Base-by-base conservation (phyloP, 2,888 invertebrate species). In the Callimorpha dominula region DNA sequence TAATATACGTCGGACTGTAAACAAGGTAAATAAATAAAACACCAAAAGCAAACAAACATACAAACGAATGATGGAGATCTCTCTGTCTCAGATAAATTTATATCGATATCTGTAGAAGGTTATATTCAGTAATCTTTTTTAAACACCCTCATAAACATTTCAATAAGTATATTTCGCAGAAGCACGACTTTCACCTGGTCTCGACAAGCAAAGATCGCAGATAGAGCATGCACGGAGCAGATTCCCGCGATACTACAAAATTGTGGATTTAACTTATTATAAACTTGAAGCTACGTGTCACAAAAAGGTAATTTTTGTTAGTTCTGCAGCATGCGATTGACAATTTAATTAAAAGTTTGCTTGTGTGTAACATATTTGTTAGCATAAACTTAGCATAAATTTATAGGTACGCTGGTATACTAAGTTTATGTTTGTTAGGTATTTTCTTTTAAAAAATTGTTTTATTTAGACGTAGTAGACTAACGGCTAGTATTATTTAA, bases 161-260 rank as follows among this genome's bases (percentile, higher is more conserved):
- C 15, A 50, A 62, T 31, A 68, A 57, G 43, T 46, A 17, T 62
- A 68, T 60, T 31, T 15, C 46, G 31, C 11, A 43, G 20, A 60
- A 60, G 43, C 62, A 40, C 49, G 62, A 40, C 50, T 60, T 60
- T 69, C 31, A 63, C 69, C 69, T 69, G 62, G 49, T 69, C 17
- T 69, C 69, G 69, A 69, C 69, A 69, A 63, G 62, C 69, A 42
- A 1, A 69, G 69, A 69, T 69, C 50, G 60, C 40, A 69, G 69
- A 69, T 69, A 69, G 40, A 17, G 50, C 69, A 69, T 69, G 69
- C 60, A 49, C n/a, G 8, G 60, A 49, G 50, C 15, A 40, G 62
- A 63, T 62, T 49, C 31, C 17, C 49, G 62, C 49, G 68, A 69
- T 69, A 69, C 17, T 49, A 69, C 46, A 4, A 68, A 31, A 68